Conservation (phyloP, 2,888 invertebrate species). For the Drosophila villosipedis region DNA sequence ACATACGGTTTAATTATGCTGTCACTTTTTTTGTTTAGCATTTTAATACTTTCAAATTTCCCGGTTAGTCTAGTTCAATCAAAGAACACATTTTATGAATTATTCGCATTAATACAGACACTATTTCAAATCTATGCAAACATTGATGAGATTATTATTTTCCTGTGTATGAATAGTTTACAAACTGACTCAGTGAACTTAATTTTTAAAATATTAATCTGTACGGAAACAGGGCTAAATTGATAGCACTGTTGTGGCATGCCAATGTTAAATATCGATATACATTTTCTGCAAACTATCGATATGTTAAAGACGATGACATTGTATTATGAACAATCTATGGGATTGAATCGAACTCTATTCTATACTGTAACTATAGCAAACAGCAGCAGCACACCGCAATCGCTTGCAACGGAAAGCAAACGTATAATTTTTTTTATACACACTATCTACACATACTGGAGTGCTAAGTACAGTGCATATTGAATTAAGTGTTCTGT, state of each 20-base stretch:
- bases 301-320: not conserved
- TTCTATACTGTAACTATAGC: slow-evolving; percentile 52
- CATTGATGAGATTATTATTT: not conserved
- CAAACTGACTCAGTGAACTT: not conserved
- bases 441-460: slow-evolving; percentile 25
- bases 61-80: not conserved
- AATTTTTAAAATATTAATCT: not conserved
- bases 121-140: not conserved
- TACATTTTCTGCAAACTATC: not conserved
- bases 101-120: not conserved
- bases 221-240: not conserved
- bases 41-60: not conserved
- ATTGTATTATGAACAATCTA: slow-evolving; percentile 29
- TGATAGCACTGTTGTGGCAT: not conserved
- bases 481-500: slow-evolving; percentile 50
- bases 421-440: slow-evolving; percentile 49
- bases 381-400: slow-evolving; percentile 47
- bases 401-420: slow-evolving; percentile 53
- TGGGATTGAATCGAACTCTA: slow-evolving; percentile 26
- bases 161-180: not conserved
- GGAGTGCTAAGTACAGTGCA: slow-evolving; percentile 45
- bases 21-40: not conserved
- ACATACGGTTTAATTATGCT: not conserved
- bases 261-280: slow-evolving; percentile 18
- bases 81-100: not conserved